Evolutionary conservation across 2,888 invertebrate species (phyloP).

Genomic region (Podotricha telesiphe): DNA sequence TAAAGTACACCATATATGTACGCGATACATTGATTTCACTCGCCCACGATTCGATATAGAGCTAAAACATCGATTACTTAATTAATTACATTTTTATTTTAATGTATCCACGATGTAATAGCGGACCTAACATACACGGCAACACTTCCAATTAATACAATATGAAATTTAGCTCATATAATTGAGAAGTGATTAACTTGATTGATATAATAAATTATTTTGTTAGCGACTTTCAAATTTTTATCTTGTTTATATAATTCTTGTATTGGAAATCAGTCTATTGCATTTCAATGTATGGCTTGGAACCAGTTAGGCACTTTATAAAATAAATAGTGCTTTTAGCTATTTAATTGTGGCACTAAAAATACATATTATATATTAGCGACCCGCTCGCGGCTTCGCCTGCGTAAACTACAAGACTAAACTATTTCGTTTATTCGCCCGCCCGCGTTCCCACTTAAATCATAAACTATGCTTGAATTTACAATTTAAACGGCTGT

Average conservation of each 20-base stretch:
- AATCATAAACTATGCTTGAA: too few species aligned
- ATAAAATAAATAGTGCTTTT: slow-evolving; percentile 10
- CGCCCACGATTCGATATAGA: slow-evolving; percentile 54
- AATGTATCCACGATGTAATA: slow-evolving; percentile 44
- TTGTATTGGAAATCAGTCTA: slow-evolving; percentile 6
- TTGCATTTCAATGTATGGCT: background rate
- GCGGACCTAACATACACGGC: slow-evolving; percentile 37
- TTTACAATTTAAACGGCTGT: too few species aligned
- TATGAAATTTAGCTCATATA: slow-evolving; percentile 18
- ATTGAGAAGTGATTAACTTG: slow-evolving; percentile 24
- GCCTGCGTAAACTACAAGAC: too few species aligned
- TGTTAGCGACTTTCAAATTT: slow-evolving; percentile 25
- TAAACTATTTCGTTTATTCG: too few species aligned
- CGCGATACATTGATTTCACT: slow-evolving; percentile 32
- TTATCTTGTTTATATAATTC: slow-evolving; percentile 25
- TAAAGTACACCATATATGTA: slow-evolving; percentile 29
- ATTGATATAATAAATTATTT: slow-evolving; percentile 31
- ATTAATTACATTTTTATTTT: slow-evolving; percentile 55
- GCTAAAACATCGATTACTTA: slow-evolving; percentile 57
- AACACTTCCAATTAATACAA: slow-evolving; percentile 38
- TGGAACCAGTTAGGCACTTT: slow-evolving; percentile 3
- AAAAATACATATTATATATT: too few species aligned
- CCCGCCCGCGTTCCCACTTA: too few species aligned
- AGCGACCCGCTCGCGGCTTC: too few species aligned
- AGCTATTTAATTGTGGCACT: background rate